Base-by-base conservation (phyloP, 2,888 invertebrate genomes). In the Drosophila nr. medialis region DNA sequence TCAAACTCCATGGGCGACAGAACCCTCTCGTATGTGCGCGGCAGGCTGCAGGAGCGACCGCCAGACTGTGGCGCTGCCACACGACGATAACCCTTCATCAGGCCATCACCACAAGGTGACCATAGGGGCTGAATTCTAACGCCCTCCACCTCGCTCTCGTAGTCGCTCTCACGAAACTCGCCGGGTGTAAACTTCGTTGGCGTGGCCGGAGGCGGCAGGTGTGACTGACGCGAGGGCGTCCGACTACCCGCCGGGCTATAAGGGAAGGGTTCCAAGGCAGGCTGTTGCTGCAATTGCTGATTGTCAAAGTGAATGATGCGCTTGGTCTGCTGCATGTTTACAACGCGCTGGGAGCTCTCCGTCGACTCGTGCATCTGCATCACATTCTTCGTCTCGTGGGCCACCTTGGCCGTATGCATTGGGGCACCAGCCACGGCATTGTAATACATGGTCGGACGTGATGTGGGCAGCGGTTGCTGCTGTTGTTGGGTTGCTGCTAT, bases 361-460 rank as follows among this genome's bases (percentile, higher is more conserved):
- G 95, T 95, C 0, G 95, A 95, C 87, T 96, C 96, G 75, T 95
- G 95, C 93, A 96, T 95, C 82, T 95, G 94, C 91, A 96, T 95
- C n/a, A 94, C 94, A 82, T 96, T 96, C 63, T 95, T 95, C 4
- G 95, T 95, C 92, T 96, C 95, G 0, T 95, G 95, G 55, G 95
- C 95, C 58, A 95, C 93, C 65, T 93, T 92, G 0, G 95, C 95
- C 78, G 94, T 94, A 60, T 95, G 95, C 86, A 94, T 93, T 1
- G 95, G 95, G 18, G 94, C 92, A 15, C 94, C 94, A 1, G 94
- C 94, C 18, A 94, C 93, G 1, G 94, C 94, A 70, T 94, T 94
- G 92, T 94, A 94, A 92, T 92, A 95, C 92, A 93, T 94, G 54
- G 93, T 94, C 1, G 92, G 91, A 65, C 93, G 94, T 4, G 94